phyloP scores from a whole-genome alignment of 2,888 invertebrate genomes.

The Andrena flavipes region DNA sequence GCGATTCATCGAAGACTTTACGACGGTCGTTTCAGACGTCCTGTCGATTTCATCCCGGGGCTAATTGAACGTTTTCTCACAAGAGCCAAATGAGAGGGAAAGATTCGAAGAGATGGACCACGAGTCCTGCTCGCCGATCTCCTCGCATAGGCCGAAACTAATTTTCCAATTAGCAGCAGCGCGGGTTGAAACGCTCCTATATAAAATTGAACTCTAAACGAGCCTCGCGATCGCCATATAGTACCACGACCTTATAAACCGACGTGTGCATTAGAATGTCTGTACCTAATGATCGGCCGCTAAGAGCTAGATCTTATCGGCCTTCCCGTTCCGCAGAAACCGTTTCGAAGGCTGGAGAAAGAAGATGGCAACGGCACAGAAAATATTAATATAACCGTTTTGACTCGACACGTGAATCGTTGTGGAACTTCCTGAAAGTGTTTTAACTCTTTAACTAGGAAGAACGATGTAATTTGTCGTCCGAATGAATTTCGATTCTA shows the following conservation, averaged over 20 bases:
- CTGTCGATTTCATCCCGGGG: slow-evolving; percentile 77
- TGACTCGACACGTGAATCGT: too few relatives aligned
- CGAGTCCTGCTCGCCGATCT: slow-evolving; percentile 46
- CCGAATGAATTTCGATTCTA: too few relatives aligned
- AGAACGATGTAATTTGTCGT: too few relatives aligned
- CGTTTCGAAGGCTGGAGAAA: background rate
- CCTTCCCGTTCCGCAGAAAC: background rate
- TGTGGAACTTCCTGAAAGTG: too few relatives aligned
- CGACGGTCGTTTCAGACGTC: slow-evolving; percentile 76
- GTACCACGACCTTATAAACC: slow-evolving; percentile 32
- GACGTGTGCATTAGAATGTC: slow-evolving; percentile 14
- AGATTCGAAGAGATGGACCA: slow-evolving; percentile 22
- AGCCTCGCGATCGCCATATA: slow-evolving; percentile 22
- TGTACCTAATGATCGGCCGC: slow-evolving; percentile 36
- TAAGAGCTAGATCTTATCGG: slow-evolving; percentile 35
- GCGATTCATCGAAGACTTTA: slow-evolving; percentile 79
- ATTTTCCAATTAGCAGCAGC: slow-evolving; percentile 68
- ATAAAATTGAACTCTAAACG: slow-evolving; percentile 61
- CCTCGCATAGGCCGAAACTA: slow-evolving; percentile 52
- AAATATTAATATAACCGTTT: too few relatives aligned
- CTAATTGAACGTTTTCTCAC: slow-evolving; percentile 83
- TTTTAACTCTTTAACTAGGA: too few relatives aligned
- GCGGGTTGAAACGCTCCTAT: slow-evolving; percentile 19
- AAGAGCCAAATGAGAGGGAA: slow-evolving; percentile 57
- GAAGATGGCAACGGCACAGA: background rate